Conservation (phyloP, 2,888 invertebrate genomes). For the Beris morrisii region DNA sequence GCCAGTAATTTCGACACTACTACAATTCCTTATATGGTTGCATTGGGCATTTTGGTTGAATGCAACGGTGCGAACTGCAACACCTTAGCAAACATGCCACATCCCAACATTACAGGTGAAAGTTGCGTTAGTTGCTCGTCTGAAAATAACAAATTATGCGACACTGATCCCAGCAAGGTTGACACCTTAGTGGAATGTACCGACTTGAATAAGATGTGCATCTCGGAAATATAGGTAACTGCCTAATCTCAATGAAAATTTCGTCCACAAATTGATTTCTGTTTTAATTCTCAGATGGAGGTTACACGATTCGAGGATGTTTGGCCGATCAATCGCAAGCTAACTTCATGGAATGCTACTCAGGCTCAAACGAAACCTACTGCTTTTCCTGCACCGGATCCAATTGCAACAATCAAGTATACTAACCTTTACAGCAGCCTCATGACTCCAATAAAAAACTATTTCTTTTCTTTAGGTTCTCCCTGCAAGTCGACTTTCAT, state of each 20-base stretch:
- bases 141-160: constrained; percentile 13
- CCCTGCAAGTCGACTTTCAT: constrained; percentile 8
- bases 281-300: constrained; percentile 6
- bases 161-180: constrained; percentile 9
- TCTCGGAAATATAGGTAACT: constrained; percentile 12
- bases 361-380: constrained; percentile 10
- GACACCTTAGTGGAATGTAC: neutral
- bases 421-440: neutral
- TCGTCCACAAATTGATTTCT: neutral
- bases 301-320: constrained; percentile 14
- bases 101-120: neutral
- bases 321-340: constrained; percentile 3
- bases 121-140: constrained; percentile 18
- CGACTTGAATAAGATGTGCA: constrained; percentile 17
- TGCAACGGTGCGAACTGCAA: constrained; percentile 26
- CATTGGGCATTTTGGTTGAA: constrained; percentile 16
- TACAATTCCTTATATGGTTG: constrained; percentile 15
- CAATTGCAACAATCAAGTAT: constrained; percentile 19
- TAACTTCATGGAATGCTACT: constrained; percentile 17
- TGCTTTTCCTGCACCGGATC: constrained; percentile 2
- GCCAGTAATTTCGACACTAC: constrained; percentile 16
- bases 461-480: constrained; percentile 15
- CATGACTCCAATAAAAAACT: neutral
- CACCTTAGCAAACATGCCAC: constrained; percentile 4
- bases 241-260: neutral